Evolutionary conservation across 1,140 invertebrate species (phyloP), one percentile per base, ranked within the genome.

Genomic region (Nebria ingens): DNA sequence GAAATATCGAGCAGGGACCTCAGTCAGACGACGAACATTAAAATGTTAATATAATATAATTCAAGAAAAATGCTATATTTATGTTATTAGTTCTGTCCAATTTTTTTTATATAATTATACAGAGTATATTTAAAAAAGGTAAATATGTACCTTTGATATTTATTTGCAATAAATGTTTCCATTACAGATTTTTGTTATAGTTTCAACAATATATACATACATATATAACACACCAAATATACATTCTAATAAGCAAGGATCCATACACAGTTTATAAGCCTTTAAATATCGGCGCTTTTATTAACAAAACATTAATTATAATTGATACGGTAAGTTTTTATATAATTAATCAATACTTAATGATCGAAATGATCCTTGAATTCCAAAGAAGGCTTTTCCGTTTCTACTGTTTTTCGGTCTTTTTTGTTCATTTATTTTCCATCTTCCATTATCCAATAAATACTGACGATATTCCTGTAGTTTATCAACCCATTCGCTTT

Each of bases 1-100:
- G 83, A 42, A 84, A 84, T 63, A 71, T 74, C 11, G 80, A 82
- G 56, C 65, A 72, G 29, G 73, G 72, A 12, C 62, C 69, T 22
- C 69, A 64, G 17, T 78, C 77, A 11, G 78, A 79, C 52, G 78
- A 80, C 51, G 77, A 81, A 45, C 65, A 61, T 59, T 68, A 59
- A 59, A 50, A 29, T 4, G 19, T 25, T 19, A 21, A 12, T 21
- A 50, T 6, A 6, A 29, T 29, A 29, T 29, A 29, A 29, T 6
- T 29, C 4, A 29, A 29, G 13, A 13, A 29, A 29, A 29, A 6
- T 6, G 40, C 4, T 45, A 12, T 17, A 45, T 45, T 12, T 45
- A 45, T 45, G 6, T 11, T 45, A 17, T 45, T 45, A 45, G 9
- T 45, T 45, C 9, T 45, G 40, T 45, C 9, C 40, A 17, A 11